Conservation (phyloP, 2,797 vertebrate genomes). For the Pachyuromys duprasi region DNA sequence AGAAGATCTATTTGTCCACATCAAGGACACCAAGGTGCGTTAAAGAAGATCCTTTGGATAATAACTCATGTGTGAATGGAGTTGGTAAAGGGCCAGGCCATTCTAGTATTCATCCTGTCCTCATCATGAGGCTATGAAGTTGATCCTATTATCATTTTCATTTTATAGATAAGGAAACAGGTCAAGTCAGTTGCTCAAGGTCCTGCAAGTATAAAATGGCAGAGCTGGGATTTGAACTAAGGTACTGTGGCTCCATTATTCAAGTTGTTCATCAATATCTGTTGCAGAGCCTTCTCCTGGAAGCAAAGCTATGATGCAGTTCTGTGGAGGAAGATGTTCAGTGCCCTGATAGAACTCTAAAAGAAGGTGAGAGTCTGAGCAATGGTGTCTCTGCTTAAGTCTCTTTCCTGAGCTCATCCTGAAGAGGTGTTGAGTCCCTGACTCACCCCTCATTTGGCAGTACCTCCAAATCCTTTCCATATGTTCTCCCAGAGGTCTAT, state of each 20-base stretch:
- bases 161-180: background rate
- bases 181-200: background rate
- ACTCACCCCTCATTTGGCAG: background rate
- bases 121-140: background rate
- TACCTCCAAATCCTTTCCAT: background rate
- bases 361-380: background rate
- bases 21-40: background rate
- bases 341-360: background rate
- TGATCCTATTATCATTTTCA: background rate
- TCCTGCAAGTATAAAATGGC: background rate
- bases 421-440: background rate
- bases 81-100: background rate
- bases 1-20: background rate
- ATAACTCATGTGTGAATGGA: background rate
- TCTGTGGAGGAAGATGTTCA: background rate
- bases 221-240: background rate
- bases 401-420: background rate
- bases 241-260: background rate
- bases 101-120: background rate
- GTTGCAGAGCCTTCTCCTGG: background rate
- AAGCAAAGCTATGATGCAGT: background rate
- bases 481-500: background rate
- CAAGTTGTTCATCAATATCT: background rate
- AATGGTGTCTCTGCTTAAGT: background rate
- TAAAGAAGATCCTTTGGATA: background rate